Evolutionary conservation across 2,113 vertebrate species (phyloP).

Genomic region (Irena cyanogastra): DNA sequence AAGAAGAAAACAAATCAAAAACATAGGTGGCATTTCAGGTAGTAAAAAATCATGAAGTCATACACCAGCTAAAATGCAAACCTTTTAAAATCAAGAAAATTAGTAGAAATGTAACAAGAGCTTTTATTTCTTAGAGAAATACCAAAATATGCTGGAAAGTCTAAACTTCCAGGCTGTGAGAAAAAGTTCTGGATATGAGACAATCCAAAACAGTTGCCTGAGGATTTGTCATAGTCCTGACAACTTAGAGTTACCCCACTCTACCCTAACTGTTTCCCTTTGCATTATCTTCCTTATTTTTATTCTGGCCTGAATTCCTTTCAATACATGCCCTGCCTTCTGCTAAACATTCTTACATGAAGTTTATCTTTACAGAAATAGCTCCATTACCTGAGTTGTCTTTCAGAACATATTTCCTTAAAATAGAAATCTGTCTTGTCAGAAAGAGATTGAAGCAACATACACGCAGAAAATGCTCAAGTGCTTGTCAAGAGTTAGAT

Average conservation of each 20-base stretch:
- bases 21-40: background rate
- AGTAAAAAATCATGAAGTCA: background rate
- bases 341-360: background rate
- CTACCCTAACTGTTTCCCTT: background rate
- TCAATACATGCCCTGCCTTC: background rate
- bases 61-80: background rate
- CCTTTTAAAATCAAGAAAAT: background rate
- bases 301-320: background rate
- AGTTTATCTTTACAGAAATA: background rate
- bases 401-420: background rate
- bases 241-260: background rate
- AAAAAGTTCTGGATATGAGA: background rate
- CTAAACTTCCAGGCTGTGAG: background rate
- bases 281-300: background rate
- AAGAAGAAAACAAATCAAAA: background rate
- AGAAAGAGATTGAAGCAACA: background rate
- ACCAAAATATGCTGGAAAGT: background rate
- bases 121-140: background rate
- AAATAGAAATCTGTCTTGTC: background rate
- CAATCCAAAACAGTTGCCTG: background rate
- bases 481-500: background rate
- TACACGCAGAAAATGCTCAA: background rate
- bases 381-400: background rate
- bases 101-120: background rate
- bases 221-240: background rate